Evolutionary conservation across 1,140 invertebrate genomes (phyloP), one percentile per base, ranked within the genome.

Genomic region (Micrasema longulum): DNA sequence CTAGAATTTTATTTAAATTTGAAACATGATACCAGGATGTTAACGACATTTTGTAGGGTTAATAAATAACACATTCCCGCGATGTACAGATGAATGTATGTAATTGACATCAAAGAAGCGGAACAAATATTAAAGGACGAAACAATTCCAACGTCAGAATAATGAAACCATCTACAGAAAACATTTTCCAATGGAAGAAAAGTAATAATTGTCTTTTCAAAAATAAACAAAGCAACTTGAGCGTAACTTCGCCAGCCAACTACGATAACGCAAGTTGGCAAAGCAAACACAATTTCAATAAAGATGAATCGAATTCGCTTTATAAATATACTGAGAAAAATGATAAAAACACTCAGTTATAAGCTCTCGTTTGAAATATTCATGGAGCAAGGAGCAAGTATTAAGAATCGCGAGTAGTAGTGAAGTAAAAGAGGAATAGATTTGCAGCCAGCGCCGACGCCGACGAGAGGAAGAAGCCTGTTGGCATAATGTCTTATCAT

Each of bases 401-500:
- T 16, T 35, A 38, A 14, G 26, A 36, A 5, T 22, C 48, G 11
- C 48, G 48, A 52, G 48, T 22, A 18, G 55, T 20, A 38, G 31
- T 10, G 55, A 36, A 38, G 55, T 38, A 38, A 20, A 60, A 38
- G 55, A 60, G 55, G 35, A 60, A 11, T 60, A 38, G 36, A 38
- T 38, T 38, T 41, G 35, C 55, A 20, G 55, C 35, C 55, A 31
- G 26, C 26, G 26, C 26, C 3, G n/a, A n/a, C n/a, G n/a, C n/a
- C n/a, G n/a, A n/a, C 23, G 53, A 57, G 60, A 64, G 60, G 23
- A 47, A 64, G 60, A 18, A 66, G 45, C 35, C 38, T 50, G 41
- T 45, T 64, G 60, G 41, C 43, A 64, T 64, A 57, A 68, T 68
- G 52, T 68, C 52, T 55, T 47, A 65, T 66, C 68, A 70, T 74